Base-by-base conservation (phyloP, 2,797 vertebrate genomes). In the Gymnothorax javanicus region DNA sequence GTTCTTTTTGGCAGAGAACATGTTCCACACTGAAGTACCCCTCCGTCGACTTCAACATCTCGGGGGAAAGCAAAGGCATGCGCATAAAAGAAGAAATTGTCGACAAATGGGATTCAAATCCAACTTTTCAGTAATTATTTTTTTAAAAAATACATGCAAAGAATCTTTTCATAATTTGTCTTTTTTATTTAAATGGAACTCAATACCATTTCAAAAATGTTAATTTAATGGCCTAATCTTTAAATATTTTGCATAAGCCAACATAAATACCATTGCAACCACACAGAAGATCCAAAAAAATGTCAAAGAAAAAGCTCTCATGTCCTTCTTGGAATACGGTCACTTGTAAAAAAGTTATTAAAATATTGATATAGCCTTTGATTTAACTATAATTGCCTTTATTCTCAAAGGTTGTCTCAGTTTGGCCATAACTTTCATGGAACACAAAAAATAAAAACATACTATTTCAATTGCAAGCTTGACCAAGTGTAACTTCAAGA, bases 191-290 rank as follows among this genome's bases (percentile, higher is more conserved):
- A 85, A 79, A 85, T 84, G 58, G 27, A 43, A 11, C 73, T 82
- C 13, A 69, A 59, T 60, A 64, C 50, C 52, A 25, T 69, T 77
- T 17, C 20, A 23, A 43, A 84, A 87, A 75, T 75, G 84, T 84
- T 67, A 52, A 59, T 77, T 57, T 87, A 71, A 56, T 75, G 50
- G 57, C 33, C 43, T 85, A 43, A 84, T 50, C 62, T 25, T 67
- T 60, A 88, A 73, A 82, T 83, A 75, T 75, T 25, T 75, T 52
- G 13, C 20, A 25, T 43, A 62, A 25, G 84, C 84, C 87, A 88
- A 88, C 13, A 56, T 8, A 86, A 88, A 88, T 84, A 88, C 13
- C 20, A 83, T 54, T 86, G 57, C 62, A 75, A 88, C 83, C 64
- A 83, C 43, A 27, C 15, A 82, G 33, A 60, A 75, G 84, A 83